phyloP scores from a whole-genome alignment of 2,888 invertebrate genomes.

The Malachius bipustulatus region DNA sequence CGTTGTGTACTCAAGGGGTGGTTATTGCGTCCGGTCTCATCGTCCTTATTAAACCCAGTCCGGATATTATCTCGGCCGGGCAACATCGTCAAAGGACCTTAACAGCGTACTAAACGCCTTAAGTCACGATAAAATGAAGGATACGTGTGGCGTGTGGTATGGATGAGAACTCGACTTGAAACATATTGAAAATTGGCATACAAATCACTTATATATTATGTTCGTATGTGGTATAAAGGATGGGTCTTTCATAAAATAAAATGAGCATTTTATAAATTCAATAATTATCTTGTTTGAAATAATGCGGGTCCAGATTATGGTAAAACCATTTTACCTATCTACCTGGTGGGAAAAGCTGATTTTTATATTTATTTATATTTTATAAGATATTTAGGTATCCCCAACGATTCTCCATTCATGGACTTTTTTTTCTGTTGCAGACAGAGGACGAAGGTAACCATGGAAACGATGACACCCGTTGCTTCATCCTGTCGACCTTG shows the following conservation, averaged over 20 bases:
- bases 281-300: too few relatives aligned
- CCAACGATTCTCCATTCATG: too few relatives aligned
- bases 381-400: background rate
- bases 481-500: conserved; percentile 89
- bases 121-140: too few relatives aligned
- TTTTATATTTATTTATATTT: background rate
- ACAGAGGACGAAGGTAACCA: conserved; percentile 98
- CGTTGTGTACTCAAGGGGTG: conserved; percentile 20
- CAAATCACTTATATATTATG: too few relatives aligned
- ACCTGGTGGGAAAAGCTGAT: conserved; percentile 1
- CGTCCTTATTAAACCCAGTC: conserved; percentile 25
- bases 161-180: too few relatives aligned
- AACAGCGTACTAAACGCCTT: conserved; percentile 10
- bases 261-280: too few relatives aligned
- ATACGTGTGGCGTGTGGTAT: too few relatives aligned
- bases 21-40: conserved; percentile 27
- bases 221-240: too few relatives aligned
- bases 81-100: conserved; percentile 26
- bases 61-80: conserved; percentile 26
- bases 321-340: too few relatives aligned
- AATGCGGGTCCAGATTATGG: too few relatives aligned
- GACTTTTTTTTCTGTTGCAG: conserved; percentile 49
- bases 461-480: conserved; percentile 94
- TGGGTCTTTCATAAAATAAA: too few relatives aligned
- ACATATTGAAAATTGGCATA: too few relatives aligned